These are phyloP conservation scores for Plumapathes pennacea DNA, from an alignment of 92 coral and sea anemone species.

Conservation along the genomic window DNA sequence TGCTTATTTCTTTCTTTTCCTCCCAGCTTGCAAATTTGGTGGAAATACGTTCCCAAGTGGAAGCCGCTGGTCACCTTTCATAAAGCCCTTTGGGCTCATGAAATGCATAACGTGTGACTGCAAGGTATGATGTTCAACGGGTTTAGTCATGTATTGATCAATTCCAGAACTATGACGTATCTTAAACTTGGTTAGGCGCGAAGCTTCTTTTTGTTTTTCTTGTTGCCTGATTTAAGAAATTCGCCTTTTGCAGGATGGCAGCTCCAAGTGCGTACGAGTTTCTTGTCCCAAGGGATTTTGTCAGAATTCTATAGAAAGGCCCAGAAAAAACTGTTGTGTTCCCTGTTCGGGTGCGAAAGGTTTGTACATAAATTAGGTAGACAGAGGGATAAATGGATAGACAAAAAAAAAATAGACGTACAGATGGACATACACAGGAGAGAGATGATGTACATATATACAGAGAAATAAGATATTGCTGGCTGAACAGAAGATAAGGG, in stretches of 20 bases:
- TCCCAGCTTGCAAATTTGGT: slow-evolving; percentile 64
- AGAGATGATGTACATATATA: too few species aligned
- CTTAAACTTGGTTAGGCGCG: too few species aligned
- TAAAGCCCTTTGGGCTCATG: slow-evolving; percentile 61
- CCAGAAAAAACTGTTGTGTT: slow-evolving; percentile 51
- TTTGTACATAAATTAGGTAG: too few species aligned
- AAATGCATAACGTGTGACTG: slow-evolving; percentile 73
- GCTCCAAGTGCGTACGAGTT: slow-evolving; percentile 42
- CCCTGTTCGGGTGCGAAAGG: slow-evolving; percentile 65
- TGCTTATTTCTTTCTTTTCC: not conserved
- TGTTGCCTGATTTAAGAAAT: not conserved
- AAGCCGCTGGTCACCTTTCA: slow-evolving; percentile 68
- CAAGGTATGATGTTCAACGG: slow-evolving; percentile 54
- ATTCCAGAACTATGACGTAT: too few species aligned
- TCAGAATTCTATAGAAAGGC: slow-evolving; percentile 32
- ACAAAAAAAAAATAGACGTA: too few species aligned
- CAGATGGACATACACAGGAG: too few species aligned
- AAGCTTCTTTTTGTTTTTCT: too few species aligned
- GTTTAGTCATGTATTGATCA: too few species aligned
- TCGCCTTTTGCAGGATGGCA: slow-evolving; percentile 53
- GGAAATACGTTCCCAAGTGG: slow-evolving; percentile 52
- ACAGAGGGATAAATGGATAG: too few species aligned
- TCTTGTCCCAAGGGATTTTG: slow-evolving; percentile 72
- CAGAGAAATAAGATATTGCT: too few species aligned
- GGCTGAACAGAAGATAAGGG: too few species aligned